Percentiles rank a stretch among this genome's conserved stretches.
Evolutionary conservation across 2,797 vertebrate species (phyloP).

Genomic region (Melanotaenia maccullochi): DNA sequence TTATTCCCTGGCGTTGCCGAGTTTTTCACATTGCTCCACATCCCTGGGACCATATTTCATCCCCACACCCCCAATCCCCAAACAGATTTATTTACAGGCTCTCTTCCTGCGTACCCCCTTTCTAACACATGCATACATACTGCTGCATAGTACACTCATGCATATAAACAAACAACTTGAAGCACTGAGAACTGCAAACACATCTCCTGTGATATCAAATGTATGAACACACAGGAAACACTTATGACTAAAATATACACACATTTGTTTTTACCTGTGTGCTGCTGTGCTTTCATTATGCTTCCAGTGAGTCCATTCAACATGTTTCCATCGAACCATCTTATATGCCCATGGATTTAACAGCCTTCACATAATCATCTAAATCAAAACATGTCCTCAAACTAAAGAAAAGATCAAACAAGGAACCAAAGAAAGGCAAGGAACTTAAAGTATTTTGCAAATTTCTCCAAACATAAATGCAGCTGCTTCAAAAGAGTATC

Average conservation of each 20-base stretch:
- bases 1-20: conserved; percentile 85
- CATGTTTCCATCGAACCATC: conserved; percentile 37
- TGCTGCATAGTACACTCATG: conserved; percentile 41
- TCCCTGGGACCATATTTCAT: conserved; percentile 85
- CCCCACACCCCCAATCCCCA: conserved; percentile 82
- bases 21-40: conserved; percentile 88
- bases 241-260: conserved; percentile 27
- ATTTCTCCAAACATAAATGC: conserved; percentile 20
- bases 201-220: conserved; percentile 53
- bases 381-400: conserved; percentile 6
- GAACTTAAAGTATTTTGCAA: conserved; percentile 6
- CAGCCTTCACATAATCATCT: conserved; percentile 54
- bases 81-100: conserved; percentile 87
- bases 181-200: conserved; percentile 48
- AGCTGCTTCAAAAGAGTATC: conserved; percentile 8
- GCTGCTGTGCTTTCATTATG: conserved; percentile 14
- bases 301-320: conserved; percentile 35
- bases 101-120: conserved; percentile 69
- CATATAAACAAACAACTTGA: conserved; percentile 53
- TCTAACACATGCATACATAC: conserved; percentile 61
- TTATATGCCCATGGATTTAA: conserved; percentile 22
- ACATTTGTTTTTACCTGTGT: conserved; percentile 24
- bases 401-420: conserved; percentile 1
- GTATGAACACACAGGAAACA: conserved; percentile 49
- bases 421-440: conserved; percentile 3